Conservation (phyloP, 2,113 vertebrate species). For the Chionis minor region DNA sequence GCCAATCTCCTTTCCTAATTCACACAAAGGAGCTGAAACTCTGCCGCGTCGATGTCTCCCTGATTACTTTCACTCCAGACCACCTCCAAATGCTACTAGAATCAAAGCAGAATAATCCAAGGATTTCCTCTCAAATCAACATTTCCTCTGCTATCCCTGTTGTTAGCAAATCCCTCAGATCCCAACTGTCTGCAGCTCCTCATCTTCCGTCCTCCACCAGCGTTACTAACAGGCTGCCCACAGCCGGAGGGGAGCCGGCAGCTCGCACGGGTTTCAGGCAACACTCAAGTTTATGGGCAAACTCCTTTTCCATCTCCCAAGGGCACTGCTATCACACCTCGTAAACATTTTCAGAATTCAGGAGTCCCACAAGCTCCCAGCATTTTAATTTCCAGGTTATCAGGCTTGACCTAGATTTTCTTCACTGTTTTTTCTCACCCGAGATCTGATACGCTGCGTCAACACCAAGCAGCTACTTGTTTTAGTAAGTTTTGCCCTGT, state of each 20-base stretch:
- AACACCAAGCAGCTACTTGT: neutral
- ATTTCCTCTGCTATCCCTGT: slow-evolving; percentile 8
- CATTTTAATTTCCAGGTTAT: neutral
- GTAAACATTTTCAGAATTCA: neutral
- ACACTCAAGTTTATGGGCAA: neutral
- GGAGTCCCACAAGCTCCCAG: neutral
- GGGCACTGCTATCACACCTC: accelerated
- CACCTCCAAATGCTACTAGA: neutral
- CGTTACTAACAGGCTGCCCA: neutral
- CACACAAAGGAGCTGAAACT: neutral
- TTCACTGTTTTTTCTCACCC: neutral
- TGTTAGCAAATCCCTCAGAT: neutral
- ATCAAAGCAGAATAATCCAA: slow-evolving; percentile 39
- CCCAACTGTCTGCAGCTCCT: neutral
- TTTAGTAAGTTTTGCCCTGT: neutral
- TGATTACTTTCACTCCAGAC: slow-evolving; percentile 32
- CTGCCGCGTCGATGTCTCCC: neutral
- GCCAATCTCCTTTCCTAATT: neutral
- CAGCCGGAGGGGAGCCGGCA: accelerated
- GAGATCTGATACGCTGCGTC: neutral
- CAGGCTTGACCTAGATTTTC: neutral
- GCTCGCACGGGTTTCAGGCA: neutral
- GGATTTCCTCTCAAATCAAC: slow-evolving; percentile 38
- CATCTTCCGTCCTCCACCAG: accelerated
- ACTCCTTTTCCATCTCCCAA: neutral